A percentile compares a stretch with the other conserved stretches of the same genome.
phyloP scores from a whole-genome alignment of 2,113 vertebrate genomes.

The Upupa epops region DNA sequence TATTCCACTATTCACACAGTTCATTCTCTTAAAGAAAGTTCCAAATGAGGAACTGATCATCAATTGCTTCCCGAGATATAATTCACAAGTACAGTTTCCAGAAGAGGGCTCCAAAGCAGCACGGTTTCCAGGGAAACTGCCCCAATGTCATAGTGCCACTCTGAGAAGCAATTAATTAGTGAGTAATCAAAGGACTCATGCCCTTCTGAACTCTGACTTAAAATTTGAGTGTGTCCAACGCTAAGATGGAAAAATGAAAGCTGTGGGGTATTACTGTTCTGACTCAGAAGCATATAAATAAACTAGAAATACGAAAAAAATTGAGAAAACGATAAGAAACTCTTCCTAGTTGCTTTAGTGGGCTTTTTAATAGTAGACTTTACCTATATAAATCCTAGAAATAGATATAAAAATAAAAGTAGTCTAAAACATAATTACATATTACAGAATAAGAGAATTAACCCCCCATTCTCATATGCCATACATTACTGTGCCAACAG shows the following conservation, averaged over 20 bases:
- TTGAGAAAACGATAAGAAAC: neutral
- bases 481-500: neutral
- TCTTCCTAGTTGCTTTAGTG: too few relatives aligned
- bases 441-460: neutral
- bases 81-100: conserved; percentile 28
- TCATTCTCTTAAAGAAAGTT: neutral
- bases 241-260: neutral
- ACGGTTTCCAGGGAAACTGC: neutral
- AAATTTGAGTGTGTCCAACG: neutral
- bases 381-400: neutral
- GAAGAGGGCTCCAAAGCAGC: conserved; percentile 59
- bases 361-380: neutral
- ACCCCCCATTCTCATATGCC: neutral
- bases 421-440: neutral
- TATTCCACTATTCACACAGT: neutral
- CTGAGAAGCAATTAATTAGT: neutral
- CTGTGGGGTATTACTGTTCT: neutral
- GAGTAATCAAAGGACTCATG: neutral
- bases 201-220: neutral
- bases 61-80: neutral
- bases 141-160: neutral
- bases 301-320: neutral
- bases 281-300: neutral
- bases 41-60: neutral
- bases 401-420: neutral